Percentiles rank a stretch among this genome's conserved stretches.
phyloP scores from a whole-genome alignment of 92 coral and sea anemone genomes.

The Phymanthus crucifer region DNA sequence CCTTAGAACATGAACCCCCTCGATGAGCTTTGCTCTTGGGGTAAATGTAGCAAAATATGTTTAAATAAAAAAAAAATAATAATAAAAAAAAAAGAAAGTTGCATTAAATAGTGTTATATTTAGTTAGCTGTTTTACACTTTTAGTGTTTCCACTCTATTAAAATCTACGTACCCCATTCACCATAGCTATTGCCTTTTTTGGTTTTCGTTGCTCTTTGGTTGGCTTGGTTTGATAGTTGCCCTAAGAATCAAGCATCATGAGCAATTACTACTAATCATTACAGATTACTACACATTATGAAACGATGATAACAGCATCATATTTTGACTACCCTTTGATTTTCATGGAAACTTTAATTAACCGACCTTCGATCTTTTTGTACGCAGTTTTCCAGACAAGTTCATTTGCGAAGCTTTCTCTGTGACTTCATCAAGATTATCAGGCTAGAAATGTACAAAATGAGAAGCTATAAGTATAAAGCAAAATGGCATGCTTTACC shows the following conservation, averaged over 20 bases:
- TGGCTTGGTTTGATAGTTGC: not conserved
- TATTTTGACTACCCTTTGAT: not conserved
- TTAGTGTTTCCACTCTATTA: no score
- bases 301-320: not conserved
- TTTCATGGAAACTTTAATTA: not conserved
- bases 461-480: not conserved
- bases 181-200: slow-evolving; percentile 65
- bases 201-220: slow-evolving; percentile 26
- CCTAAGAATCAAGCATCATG: not conserved
- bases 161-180: slow-evolving; percentile 63
- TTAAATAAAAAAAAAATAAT: no score
- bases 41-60: no score
- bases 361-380: slow-evolving; percentile 47
- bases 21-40: no score
- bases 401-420: slow-evolving; percentile 85
- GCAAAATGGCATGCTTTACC: not conserved
- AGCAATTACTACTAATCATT: not conserved
- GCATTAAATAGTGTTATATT: no score
- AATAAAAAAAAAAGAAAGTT: no score
- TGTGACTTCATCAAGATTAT: slow-evolving; percentile 60
- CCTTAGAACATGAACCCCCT: no score
- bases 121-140: no score
- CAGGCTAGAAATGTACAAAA: slow-evolving; percentile 8
- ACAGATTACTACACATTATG: not conserved
- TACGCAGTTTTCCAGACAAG: slow-evolving; percentile 75